Evolutionary conservation across 2,797 vertebrate genomes (phyloP).

Genomic region (Takifugu ocellatus): DNA sequence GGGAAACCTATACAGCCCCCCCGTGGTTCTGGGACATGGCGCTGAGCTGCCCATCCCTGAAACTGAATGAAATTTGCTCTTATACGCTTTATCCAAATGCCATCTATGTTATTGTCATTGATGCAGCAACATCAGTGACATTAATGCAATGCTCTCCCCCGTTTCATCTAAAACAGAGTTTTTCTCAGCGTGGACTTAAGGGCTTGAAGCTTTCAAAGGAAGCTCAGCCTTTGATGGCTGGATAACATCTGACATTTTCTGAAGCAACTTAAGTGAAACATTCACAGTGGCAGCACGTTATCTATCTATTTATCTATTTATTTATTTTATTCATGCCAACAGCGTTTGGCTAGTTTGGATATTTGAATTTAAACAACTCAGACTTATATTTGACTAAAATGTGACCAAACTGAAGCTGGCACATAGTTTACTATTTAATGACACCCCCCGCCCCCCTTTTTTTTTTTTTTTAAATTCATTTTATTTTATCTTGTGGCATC

Average conservation of each 20-base stretch:
- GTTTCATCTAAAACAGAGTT: constrained; percentile 27
- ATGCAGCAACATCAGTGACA: constrained; percentile 18
- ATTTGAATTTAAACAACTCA: neutral
- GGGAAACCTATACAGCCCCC: too few species aligned
- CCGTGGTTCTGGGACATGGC: neutral
- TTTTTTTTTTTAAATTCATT: too few species aligned
- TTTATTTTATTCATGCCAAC: constrained; percentile 21
- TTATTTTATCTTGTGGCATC: too few species aligned
- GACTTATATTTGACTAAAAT: too few species aligned
- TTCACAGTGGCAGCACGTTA: constrained; percentile 5
- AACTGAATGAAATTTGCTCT: constrained; percentile 14
- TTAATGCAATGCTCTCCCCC: constrained; percentile 20
- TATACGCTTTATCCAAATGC: neutral
- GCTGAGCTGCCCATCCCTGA: constrained; percentile 1
- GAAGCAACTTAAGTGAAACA: constrained; percentile 28
- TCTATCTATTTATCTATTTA: neutral
- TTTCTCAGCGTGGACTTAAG: constrained; percentile 16
- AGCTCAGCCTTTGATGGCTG: constrained; percentile 24
- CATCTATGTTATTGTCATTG: constrained; percentile 26
- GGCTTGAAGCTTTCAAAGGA: constrained; percentile 24
- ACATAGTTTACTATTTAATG: too few species aligned
- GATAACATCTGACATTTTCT: constrained; percentile 26
- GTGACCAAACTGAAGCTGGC: too few species aligned
- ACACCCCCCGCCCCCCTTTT: too few species aligned
- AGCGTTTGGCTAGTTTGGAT: neutral